A percentile compares a stretch with the other conserved stretches of the same genome.
Evolutionary conservation across 1,140 invertebrate species (phyloP).

Genomic region (Solenopsis fugax): DNA sequence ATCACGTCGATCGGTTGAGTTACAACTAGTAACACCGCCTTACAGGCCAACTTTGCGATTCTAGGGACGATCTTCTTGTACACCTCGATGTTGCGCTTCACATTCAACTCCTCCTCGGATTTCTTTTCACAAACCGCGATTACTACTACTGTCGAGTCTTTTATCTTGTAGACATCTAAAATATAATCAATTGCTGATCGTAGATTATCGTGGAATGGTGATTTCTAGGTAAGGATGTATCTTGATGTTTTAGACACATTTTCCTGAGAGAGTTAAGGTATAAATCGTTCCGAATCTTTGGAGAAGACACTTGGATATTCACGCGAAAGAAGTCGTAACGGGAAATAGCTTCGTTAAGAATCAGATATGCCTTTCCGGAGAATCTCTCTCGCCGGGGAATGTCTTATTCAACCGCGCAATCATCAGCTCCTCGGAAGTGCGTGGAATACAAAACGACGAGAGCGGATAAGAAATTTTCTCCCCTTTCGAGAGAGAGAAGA

Average conservation of each 20-base stretch:
- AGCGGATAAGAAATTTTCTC: slow-evolving; percentile 46
- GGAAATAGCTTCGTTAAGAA: slow-evolving; percentile 63
- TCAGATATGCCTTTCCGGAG: slow-evolving; percentile 50
- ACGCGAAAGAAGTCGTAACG: slow-evolving; percentile 54
- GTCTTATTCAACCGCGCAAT: slow-evolving; percentile 47
- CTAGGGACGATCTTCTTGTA: slow-evolving; percentile 88
- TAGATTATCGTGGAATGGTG: not conserved
- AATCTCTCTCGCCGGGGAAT: slow-evolving; percentile 36
- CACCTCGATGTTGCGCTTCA: slow-evolving; percentile 88
- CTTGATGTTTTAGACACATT: not conserved
- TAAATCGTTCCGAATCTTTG: slow-evolving; percentile 14
- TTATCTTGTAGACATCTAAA: slow-evolving; percentile 80
- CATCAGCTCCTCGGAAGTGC: slow-evolving; percentile 55
- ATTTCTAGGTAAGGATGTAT: not conserved
- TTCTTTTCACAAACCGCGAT: slow-evolving; percentile 75
- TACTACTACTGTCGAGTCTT: slow-evolving; percentile 81
- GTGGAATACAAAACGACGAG: slow-evolving; percentile 67
- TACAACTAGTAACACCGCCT: slow-evolving; percentile 88
- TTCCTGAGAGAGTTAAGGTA: slow-evolving; percentile 18
- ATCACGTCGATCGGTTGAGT: slow-evolving; percentile 89
- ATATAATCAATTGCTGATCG: not conserved
- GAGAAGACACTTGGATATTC: slow-evolving; percentile 16
- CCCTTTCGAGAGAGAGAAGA: slow-evolving; percentile 9
- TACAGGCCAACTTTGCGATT: slow-evolving; percentile 88
- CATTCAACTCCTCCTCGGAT: slow-evolving; percentile 74